Conservation (phyloP, 2,888 invertebrate genomes). For the Tipula vernalis region DNA sequence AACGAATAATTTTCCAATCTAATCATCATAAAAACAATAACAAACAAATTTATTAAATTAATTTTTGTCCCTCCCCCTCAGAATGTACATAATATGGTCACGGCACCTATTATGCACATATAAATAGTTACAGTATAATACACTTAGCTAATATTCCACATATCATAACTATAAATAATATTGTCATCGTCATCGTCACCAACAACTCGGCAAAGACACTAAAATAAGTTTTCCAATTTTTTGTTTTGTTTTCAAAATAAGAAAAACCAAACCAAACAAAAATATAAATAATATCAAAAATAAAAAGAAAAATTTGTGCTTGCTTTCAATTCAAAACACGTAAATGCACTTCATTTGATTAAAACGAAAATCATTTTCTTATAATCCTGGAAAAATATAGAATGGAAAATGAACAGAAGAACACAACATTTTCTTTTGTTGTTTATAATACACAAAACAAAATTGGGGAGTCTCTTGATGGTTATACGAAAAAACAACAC, state of each 20-base stretch:
- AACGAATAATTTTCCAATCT: background rate
- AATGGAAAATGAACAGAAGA: background rate
- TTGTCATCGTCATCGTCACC: background rate
- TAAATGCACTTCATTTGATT: constrained; percentile 10
- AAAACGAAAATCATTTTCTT: background rate
- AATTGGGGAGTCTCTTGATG: background rate
- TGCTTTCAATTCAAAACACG: background rate
- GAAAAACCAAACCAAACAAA: background rate
- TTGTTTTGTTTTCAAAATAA: background rate
- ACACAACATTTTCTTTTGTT: background rate
- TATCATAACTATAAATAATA: constrained; percentile 4
- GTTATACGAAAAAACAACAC: background rate
- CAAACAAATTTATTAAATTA: background rate
- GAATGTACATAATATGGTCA: background rate
- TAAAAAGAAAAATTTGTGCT: background rate
- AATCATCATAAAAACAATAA: background rate
- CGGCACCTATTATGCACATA: background rate
- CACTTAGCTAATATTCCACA: constrained; percentile 4
- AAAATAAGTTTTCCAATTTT: background rate
- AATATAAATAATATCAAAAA: constrained; percentile 4
- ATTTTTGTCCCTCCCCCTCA: background rate
- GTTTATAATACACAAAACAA: background rate
- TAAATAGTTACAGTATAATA: background rate
- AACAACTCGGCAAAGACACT: background rate
- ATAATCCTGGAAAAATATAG: constrained; percentile 4